Conservation (phyloP, 1,140 invertebrate genomes). For the Drosophila pectinifera region DNA sequence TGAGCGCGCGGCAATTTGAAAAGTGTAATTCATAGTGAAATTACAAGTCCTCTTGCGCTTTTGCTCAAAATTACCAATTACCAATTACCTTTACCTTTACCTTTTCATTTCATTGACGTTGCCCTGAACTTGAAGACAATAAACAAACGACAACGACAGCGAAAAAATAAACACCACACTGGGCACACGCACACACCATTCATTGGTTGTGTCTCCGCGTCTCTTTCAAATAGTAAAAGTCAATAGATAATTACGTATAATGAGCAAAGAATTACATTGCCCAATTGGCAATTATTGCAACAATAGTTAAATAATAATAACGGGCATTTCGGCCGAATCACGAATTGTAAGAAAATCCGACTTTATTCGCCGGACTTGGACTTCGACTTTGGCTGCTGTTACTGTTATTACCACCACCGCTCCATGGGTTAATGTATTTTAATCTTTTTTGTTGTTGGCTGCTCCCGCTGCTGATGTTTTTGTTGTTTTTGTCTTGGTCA, state of each 20-base stretch:
- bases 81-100: slow-evolving; percentile 6
- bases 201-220: slow-evolving; percentile 1
- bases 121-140: slow-evolving; percentile 43
- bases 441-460: slow-evolving; percentile 30
- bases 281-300: slow-evolving; percentile 49
- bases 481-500: slow-evolving; percentile 45
- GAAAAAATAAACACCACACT: slow-evolving; percentile 4
- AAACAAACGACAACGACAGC: slow-evolving; percentile 9
- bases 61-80: neutral
- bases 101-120: slow-evolving; percentile 36
- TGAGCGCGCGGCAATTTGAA: neutral
- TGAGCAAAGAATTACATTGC: slow-evolving; percentile 48
- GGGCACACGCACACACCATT: neutral
- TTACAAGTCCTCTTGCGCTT: slow-evolving; percentile 1
- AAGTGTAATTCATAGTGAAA: slow-evolving; percentile 8
- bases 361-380: slow-evolving; percentile 33
- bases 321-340: slow-evolving; percentile 41
- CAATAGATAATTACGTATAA: slow-evolving; percentile 45
- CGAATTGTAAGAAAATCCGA: slow-evolving; percentile 39
- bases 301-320: slow-evolving; percentile 46
- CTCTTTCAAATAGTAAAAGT: slow-evolving; percentile 35
- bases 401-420: slow-evolving; percentile 36
- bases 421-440: slow-evolving; percentile 42
- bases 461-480: slow-evolving; percentile 4
- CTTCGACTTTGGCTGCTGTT: slow-evolving; percentile 9